Evolutionary conservation across 2,888 invertebrate species (phyloP).

Genomic region (Lomographa bimaculata): DNA sequence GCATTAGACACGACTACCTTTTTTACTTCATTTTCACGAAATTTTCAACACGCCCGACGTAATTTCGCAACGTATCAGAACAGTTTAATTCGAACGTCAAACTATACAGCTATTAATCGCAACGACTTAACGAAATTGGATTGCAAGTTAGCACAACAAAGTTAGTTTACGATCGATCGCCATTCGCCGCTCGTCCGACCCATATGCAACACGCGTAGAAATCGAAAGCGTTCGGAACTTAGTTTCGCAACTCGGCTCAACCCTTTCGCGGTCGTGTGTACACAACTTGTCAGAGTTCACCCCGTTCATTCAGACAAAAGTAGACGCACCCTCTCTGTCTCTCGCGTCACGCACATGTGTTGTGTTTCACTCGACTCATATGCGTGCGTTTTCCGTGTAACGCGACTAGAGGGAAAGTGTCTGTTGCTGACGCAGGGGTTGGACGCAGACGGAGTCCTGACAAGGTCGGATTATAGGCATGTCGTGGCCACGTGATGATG

Average conservation of each 20-base stretch:
- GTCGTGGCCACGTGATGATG: slow-evolving; percentile 56
- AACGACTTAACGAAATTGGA: slow-evolving; percentile 48
- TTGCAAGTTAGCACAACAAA: slow-evolving; percentile 42
- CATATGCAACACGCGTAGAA: slow-evolving; percentile 76
- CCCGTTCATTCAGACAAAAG: slow-evolving; percentile 73
- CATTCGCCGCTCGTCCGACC: slow-evolving; percentile 53
- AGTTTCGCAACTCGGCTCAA: slow-evolving; percentile 65
- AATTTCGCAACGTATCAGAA: slow-evolving; percentile 27
- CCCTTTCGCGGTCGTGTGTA: slow-evolving; percentile 73
- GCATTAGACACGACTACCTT: slow-evolving; percentile 52
- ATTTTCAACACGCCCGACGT: slow-evolving; percentile 51
- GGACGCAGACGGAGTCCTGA: slow-evolving; percentile 31
- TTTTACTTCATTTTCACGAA: slow-evolving; percentile 47
- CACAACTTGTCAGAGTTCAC: slow-evolving; percentile 69
- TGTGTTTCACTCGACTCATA: slow-evolving; percentile 59
- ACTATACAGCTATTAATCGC: slow-evolving; percentile 40
- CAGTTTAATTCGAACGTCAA: slow-evolving; percentile 23
- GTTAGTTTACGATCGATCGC: slow-evolving; percentile 66
- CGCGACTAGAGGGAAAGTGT: slow-evolving; percentile 42
- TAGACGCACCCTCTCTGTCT: slow-evolving; percentile 61
- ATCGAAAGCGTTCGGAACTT: slow-evolving; percentile 72
- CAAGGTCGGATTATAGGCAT: slow-evolving; percentile 51
- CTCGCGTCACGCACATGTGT: slow-evolving; percentile 67
- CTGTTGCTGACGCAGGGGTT: slow-evolving; percentile 28
- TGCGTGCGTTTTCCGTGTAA: slow-evolving; percentile 58